Evolutionary conservation across 2,113 vertebrate genomes (phyloP).

Genomic region (Notothenia coriiceps): DNA sequence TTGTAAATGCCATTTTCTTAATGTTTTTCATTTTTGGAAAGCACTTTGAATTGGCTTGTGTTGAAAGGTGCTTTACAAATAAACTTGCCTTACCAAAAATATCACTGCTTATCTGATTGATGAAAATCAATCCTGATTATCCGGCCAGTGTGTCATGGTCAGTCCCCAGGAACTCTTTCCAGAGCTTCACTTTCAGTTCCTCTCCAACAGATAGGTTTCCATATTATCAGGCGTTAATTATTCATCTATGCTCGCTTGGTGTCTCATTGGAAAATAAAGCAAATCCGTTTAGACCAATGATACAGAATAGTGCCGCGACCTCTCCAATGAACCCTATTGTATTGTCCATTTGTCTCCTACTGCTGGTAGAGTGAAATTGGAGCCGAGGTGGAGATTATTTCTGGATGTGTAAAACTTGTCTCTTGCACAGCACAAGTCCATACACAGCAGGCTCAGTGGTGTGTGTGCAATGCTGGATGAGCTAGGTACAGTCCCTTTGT

Average conservation of each 20-base stretch:
- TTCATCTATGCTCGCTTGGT: slow-evolving; percentile 72
- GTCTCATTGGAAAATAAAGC: slow-evolving; percentile 75
- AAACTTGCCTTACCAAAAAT: slow-evolving; percentile 11
- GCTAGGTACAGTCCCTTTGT: slow-evolving; percentile 77
- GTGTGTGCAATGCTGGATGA: slow-evolving; percentile 66
- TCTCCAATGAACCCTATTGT: slow-evolving; percentile 63
- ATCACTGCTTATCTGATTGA: slow-evolving; percentile 58
- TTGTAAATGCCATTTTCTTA: too few species aligned
- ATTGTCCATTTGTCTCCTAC: slow-evolving; percentile 72
- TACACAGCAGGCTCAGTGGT: slow-evolving; percentile 50
- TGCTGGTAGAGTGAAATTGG: slow-evolving; percentile 67
- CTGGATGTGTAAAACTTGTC: slow-evolving; percentile 72
- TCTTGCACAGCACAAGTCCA: slow-evolving; percentile 34
- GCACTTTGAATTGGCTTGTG: too few species aligned
- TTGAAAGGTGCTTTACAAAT: too few species aligned
- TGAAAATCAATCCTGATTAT: slow-evolving; percentile 69
- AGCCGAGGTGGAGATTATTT: slow-evolving; percentile 71
- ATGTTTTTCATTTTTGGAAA: too few species aligned
- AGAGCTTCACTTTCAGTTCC: slow-evolving; percentile 78
- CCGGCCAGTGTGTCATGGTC: slow-evolving; percentile 39
- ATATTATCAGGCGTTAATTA: slow-evolving; percentile 81
- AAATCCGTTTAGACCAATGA: slow-evolving; percentile 66
- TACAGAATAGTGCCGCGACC: slow-evolving; percentile 70
- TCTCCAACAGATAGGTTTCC: slow-evolving; percentile 74
- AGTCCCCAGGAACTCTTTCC: slow-evolving; percentile 42